Evolutionary conservation across 2,888 invertebrate genomes (phyloP).

Genomic region (Caenorhabditis sp.): DNA sequence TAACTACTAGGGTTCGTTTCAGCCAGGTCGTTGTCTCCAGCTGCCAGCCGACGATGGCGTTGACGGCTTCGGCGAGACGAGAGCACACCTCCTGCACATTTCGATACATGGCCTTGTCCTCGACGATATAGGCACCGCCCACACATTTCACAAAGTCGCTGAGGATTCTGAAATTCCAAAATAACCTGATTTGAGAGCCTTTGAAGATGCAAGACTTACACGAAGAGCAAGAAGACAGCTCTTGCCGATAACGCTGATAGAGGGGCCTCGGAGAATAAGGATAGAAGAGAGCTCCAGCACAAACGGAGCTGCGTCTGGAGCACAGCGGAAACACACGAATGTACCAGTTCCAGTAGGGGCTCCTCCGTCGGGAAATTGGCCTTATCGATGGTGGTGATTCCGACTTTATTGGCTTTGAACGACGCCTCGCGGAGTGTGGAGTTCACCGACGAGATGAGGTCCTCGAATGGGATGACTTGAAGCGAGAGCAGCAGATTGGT

Average conservation of each 20-base stretch:
- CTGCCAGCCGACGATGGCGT: slow-evolving; percentile 92
- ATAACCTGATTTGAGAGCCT: no score
- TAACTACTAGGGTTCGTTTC: slow-evolving; percentile 82
- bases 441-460: slow-evolving; percentile 88
- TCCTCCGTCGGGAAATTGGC: slow-evolving; percentile 87
- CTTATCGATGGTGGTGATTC: slow-evolving; percentile 79
- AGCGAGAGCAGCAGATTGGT: slow-evolving; percentile 90
- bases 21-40: slow-evolving; percentile 94
- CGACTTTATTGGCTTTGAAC: slow-evolving; percentile 71
- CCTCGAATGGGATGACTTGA: slow-evolving; percentile 89
- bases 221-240: slow-evolving; percentile 90
- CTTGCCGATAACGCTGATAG: slow-evolving; percentile 86
- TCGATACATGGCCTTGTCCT: slow-evolving; percentile 87
- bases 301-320: slow-evolving; percentile 88
- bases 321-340: slow-evolving; percentile 86
- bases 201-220: no score
- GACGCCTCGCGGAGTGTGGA: slow-evolving; percentile 90
- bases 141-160: slow-evolving; percentile 90
- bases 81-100: slow-evolving; percentile 85
- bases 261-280: slow-evolving; percentile 88
- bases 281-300: slow-evolving; percentile 89
- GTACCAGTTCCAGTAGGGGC: slow-evolving; percentile 90
- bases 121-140: slow-evolving; percentile 71
- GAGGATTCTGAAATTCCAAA: slow-evolving; percentile 86
- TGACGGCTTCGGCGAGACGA: slow-evolving; percentile 89